Percentiles rank a stretch among this genome's conserved stretches.
Evolutionary conservation across 1,140 invertebrate species (phyloP).

Genomic region (Orius laevigatus): DNA sequence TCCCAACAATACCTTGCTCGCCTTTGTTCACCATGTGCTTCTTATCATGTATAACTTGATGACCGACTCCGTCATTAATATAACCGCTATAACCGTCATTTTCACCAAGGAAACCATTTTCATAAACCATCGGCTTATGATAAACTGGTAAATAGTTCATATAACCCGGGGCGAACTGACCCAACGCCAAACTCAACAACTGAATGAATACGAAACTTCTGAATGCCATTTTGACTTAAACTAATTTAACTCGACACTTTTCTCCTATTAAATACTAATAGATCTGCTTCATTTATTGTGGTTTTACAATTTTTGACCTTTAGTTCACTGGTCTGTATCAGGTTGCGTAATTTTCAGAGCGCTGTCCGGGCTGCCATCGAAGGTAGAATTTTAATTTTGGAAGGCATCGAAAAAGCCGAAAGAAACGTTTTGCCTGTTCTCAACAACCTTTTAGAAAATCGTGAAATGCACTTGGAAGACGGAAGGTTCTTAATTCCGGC

Average conservation of each 20-base stretch:
- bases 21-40: constrained; percentile 1
- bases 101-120: not conserved
- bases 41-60: not conserved
- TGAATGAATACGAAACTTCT: too few relatives aligned
- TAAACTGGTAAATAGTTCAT: too few relatives aligned
- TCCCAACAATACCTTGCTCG: not conserved
- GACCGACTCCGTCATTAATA: not conserved
- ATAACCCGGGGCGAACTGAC: too few relatives aligned
- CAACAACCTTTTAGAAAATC: constrained; percentile 97
- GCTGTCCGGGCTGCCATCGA: constrained; percentile 79
- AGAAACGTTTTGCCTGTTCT: constrained; percentile 89
- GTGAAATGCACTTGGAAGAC: constrained; percentile 97
- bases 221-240: not conserved
- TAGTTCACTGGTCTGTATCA: not conserved
- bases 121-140: not conserved
- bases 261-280: not conserved
- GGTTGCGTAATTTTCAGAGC: constrained; percentile 35
- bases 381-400: constrained; percentile 79
- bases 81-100: constrained; percentile 1
- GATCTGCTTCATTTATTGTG: too few relatives aligned
- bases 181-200: too few relatives aligned
- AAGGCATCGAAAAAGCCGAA: constrained; percentile 95
- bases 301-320: not conserved
- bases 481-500: constrained; percentile 82
- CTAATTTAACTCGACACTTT: not conserved